Evolutionary conservation across 2,797 vertebrate genomes (phyloP).

Genomic region (Galago senegalensis): DNA sequence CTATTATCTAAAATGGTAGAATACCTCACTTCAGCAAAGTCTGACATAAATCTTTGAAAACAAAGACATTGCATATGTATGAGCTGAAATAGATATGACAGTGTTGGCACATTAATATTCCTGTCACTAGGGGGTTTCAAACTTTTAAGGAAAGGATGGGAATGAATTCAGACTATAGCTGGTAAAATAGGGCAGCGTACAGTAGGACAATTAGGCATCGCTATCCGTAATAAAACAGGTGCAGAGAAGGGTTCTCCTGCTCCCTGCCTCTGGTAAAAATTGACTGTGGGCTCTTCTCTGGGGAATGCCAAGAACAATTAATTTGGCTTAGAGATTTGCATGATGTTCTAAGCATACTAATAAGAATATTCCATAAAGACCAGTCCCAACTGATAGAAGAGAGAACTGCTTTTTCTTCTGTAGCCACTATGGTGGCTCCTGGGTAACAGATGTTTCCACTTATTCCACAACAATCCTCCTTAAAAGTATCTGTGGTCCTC

Average conservation of each 20-base stretch:
- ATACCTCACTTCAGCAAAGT: slow-evolving; percentile 99
- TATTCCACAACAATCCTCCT: slow-evolving; percentile 84
- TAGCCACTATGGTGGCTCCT: slow-evolving; percentile 60
- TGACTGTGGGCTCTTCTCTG: slow-evolving; percentile 55
- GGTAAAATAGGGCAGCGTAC: slow-evolving; percentile 95
- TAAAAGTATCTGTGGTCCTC: slow-evolving; percentile 82
- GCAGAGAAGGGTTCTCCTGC: slow-evolving; percentile 31
- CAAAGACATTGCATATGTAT: slow-evolving; percentile 96
- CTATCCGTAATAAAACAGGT: slow-evolving; percentile 89
- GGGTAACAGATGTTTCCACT: slow-evolving; percentile 87
- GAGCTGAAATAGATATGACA: slow-evolving; percentile 99
- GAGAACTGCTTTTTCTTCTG: slow-evolving; percentile 63
- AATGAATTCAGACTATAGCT: slow-evolving; percentile 97
- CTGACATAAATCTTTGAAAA: slow-evolving; percentile 99
- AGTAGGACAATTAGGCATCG: slow-evolving; percentile 95
- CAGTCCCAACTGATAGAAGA: slow-evolving; percentile 75
- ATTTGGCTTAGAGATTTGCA: slow-evolving; percentile 80
- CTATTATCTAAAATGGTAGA: slow-evolving; percentile 99
- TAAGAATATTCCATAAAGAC: slow-evolving; percentile 71
- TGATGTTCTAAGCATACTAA: slow-evolving; percentile 71
- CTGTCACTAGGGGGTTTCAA: slow-evolving; percentile 99
- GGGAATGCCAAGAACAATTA: slow-evolving; percentile 83
- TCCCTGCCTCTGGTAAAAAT: slow-evolving; percentile 70
- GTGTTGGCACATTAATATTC: slow-evolving; percentile 99
- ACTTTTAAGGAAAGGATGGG: slow-evolving; percentile 99